Evolutionary conservation across 1,140 invertebrate species (phyloP), one percentile per base, ranked within the genome.

Genomic region (Helicoverpa armigera): DNA sequence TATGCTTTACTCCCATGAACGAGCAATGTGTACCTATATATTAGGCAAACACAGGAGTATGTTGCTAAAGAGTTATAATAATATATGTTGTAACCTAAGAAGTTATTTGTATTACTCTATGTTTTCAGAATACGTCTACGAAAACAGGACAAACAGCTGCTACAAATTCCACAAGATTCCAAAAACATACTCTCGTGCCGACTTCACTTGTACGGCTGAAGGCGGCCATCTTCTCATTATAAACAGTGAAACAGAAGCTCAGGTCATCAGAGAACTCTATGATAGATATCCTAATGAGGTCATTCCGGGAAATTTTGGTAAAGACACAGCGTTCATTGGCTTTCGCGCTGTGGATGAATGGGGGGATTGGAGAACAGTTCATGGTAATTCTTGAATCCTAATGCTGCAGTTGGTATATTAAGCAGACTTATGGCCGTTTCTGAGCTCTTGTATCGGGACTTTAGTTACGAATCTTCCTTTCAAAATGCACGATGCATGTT

Each of bases 161-260:
- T 90, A 92, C 80, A 92, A 92, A 78, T 87, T 90, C 53, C 88
- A 91, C 51, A 60, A 31, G 1, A 48, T 79, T 0, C 18, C 72
- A 3, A 80, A 63, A 4, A 86, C 29, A 12, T 93, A 87, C 85
- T 58, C 65, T 0, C 65, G 82, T 0, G 90, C 90, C 0, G 78
- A 81, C 35, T 84, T 83, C 65, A 73, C 74, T 1, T 92, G 91
- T 72, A 29, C 80, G 3, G 82, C 86, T 9, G 91, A 93, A 78
- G 87, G 87, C 11, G 88, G 85, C 1, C 79, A 92, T 18, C 85
- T 93, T 7, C 87, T 85, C 4, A 84, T 92, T 53, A 87, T 93
- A 65, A 90, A 93, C 79, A 89, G 86, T 29, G 61, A 86, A 0
- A 69, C 53, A 4, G 90, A 91, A 70, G 82, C 83, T 5, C 12